Evolutionary conservation across 2,888 invertebrate species (phyloP), one percentile per base, ranked within the genome.

Genomic region (Uropetala carovei): DNA sequence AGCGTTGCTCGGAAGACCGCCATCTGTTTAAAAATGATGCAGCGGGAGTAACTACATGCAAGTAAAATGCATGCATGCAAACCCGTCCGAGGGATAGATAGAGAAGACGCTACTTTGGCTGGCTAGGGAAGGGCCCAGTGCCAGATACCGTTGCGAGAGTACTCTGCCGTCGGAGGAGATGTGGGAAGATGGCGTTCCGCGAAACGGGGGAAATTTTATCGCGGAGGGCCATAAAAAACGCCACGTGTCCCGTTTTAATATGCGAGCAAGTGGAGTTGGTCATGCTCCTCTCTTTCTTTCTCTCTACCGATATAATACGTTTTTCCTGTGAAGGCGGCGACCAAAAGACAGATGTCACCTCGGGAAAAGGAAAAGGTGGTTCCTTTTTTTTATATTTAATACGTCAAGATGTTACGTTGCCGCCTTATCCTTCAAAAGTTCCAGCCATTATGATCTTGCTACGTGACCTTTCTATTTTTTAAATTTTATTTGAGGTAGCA

Each of bases 221-320:
- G 89, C 68, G 60, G 89, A 43, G 75, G 89, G 89, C 64, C 89
- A 89, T 89, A 89, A 89, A 89, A 89, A 89, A 89, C 89, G 89
- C 89, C 89, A 89, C 89, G 64, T 89, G 89, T 68, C 89, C 64
- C 89, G 43, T 89, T 89, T 89, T 89, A 89, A 89, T 89, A 89
- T 64, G 89, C 64, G 89, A 89, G 89, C 89, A 64, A 89, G 89
- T 89, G 64, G 89, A 89, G 89, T 89, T 89, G 89, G 89, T 89
- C 89, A 89, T 68, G 64, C 85, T 57, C 57, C 30, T 60, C 14
- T 60, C 82, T 43, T 43, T 64, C 89, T 64, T 30, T 60, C 82
- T 43, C 68, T 64, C 89, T 64, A 64, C 64, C 64, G 56, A 89
- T 89, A 68, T 68, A 89, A 89, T 89, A 64, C 64, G n/a, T 68